A percentile compares a stretch with the other conserved stretches of the same genome.
Conservation (phyloP, 2,797 vertebrate genomes). For the Perdix hodgsoniae region DNA sequence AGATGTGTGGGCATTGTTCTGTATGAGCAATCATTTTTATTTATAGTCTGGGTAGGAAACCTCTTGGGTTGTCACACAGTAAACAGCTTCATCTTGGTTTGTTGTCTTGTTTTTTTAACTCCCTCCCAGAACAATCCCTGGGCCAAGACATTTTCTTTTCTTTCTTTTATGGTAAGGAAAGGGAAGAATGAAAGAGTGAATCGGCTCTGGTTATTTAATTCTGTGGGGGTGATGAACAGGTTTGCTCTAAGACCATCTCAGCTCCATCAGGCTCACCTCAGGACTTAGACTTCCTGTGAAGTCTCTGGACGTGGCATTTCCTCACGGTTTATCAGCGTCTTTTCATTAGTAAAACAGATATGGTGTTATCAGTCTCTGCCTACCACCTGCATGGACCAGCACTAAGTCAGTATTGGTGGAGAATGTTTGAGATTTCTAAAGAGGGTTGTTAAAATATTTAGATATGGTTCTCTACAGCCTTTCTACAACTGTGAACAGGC, state of each 20-base stretch:
- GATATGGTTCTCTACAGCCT: not conserved
- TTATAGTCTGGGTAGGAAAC: no score
- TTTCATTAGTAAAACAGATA: not conserved
- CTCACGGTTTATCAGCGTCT: not conserved
- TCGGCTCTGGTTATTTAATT: no score
- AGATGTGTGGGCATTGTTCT: not conserved
- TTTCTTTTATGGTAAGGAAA: not conserved
- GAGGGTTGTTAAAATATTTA: accelerated
- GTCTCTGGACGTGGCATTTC: no score
- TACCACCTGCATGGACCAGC: not conserved
- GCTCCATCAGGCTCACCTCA: not conserved
- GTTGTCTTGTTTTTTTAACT: not conserved
- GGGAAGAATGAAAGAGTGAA: not conserved
- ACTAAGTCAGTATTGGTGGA: not conserved
- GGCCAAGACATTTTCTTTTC: not conserved
- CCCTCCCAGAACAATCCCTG: not conserved
- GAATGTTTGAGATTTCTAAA: accelerated
- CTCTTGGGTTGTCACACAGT: not conserved
- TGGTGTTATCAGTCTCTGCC: not conserved
- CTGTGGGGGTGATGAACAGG: not conserved
- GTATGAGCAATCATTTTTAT: not conserved
- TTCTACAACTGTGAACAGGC: not conserved
- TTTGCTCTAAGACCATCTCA: no score
- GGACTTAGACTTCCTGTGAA: not conserved
- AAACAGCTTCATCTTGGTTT: not conserved